These are phyloP conservation scores for Cecidostiba fungosa DNA, from an alignment of 2,888 invertebrate species.

Conservation along the genomic window DNA sequence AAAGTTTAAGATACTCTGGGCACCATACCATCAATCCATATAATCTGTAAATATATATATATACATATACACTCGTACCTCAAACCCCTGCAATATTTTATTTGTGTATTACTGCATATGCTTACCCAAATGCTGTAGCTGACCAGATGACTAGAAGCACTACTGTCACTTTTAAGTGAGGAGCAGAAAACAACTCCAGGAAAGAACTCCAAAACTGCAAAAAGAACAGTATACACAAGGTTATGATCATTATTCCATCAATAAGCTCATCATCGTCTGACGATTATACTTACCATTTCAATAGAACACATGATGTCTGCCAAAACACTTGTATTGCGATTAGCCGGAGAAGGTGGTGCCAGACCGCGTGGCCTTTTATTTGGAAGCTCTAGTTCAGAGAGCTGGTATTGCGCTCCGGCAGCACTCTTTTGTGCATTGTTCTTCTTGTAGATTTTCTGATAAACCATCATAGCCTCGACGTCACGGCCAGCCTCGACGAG, in stretches of 20 bases:
- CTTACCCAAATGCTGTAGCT: conserved; percentile 82
- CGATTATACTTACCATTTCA: conserved; percentile 80
- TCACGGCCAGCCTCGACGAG: conserved; percentile 88
- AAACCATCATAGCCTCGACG: conserved; percentile 89
- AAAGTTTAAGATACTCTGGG: conserved; percentile 81
- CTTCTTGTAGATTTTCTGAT: conserved; percentile 84
- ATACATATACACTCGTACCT: not conserved
- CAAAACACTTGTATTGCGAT: conserved; percentile 81
- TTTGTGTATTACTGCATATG: conserved; percentile 64
- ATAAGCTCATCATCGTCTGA: conserved; percentile 9
- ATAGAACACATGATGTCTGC: conserved; percentile 80
- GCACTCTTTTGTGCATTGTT: conserved; percentile 80
- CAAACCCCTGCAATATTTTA: not conserved
- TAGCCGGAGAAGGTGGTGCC: conserved; percentile 80
- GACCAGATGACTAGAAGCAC: conserved; percentile 84
- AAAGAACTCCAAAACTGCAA: conserved; percentile 87
- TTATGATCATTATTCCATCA: not conserved
- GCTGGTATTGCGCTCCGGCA: conserved; percentile 82
- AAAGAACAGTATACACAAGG: conserved; percentile 59
- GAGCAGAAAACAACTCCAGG: conserved; percentile 85
- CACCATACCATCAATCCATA: conserved; percentile 84
- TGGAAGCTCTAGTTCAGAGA: conserved; percentile 87
- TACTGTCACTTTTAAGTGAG: conserved; percentile 84
- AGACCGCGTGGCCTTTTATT: conserved; percentile 82
- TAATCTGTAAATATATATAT: conserved; percentile 76